These are phyloP conservation scores for Papilio helenus DNA, from an alignment of 1,140 invertebrate genomes.

Conservation along the genomic window DNA sequence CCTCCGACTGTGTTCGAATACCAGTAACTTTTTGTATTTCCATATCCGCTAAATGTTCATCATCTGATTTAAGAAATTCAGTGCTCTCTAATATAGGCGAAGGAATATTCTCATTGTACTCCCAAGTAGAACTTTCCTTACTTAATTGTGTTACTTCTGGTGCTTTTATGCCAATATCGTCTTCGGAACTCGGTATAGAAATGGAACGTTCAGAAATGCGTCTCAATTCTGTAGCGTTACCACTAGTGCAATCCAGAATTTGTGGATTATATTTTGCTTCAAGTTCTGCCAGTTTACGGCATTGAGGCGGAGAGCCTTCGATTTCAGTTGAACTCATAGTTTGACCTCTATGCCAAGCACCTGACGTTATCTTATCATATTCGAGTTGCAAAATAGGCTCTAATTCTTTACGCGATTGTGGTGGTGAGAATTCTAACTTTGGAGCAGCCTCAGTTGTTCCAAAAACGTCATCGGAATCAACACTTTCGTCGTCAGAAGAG, in stretches of 20 bases:
- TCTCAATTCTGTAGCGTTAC: conserved; percentile 85
- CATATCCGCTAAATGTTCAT: conserved; percentile 81
- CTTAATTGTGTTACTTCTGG: conserved; percentile 79
- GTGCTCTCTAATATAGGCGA: conserved; percentile 84
- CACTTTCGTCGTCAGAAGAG: conserved; percentile 88
- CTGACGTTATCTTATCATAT: conserved; percentile 86
- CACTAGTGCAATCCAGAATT: conserved; percentile 83
- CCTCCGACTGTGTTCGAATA: conserved; percentile 60
- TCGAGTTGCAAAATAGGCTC: conserved; percentile 87
- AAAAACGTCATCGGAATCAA: conserved; percentile 89
- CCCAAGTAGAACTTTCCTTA: conserved; percentile 83
- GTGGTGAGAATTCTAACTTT: conserved; percentile 87
- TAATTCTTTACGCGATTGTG: conserved; percentile 87
- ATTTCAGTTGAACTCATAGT: conserved; percentile 89
- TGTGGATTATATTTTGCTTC: conserved; percentile 85
- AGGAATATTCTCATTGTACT: conserved; percentile 85
- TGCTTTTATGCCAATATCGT: conserved; percentile 83
- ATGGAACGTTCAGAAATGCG: conserved; percentile 87
- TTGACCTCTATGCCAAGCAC: conserved; percentile 86
- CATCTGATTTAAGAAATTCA: conserved; percentile 84
- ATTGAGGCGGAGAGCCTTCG: conserved; percentile 87
- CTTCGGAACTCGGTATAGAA: conserved; percentile 88
- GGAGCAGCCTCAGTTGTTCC: conserved; percentile 88
- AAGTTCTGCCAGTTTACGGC: conserved; percentile 83
- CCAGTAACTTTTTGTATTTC: conserved; percentile 81